Evolutionary conservation across 1,140 invertebrate genomes (phyloP).

Genomic region (Aethina tumida): DNA sequence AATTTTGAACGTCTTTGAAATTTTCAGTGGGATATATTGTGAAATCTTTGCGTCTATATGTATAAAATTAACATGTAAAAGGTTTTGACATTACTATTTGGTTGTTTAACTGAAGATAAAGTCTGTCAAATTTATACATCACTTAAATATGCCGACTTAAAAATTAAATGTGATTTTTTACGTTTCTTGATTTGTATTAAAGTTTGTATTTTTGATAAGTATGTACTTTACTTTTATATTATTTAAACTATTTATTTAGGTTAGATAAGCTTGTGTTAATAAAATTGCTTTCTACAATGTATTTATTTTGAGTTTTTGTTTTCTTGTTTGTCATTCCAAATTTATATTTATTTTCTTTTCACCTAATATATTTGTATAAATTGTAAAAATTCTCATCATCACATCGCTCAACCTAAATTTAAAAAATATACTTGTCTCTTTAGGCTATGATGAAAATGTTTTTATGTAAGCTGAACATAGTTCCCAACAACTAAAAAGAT

Average conservation of each 20-base stretch:
- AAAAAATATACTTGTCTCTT: conserved; percentile 13
- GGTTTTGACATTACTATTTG: no score
- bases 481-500: conserved; percentile 26
- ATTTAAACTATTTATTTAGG: conserved; percentile 19
- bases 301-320: conserved; percentile 11
- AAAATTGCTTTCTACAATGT: conserved; percentile 10
- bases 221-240: conserved; percentile 10
- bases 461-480: conserved; percentile 29
- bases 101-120: no score
- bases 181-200: conserved; percentile 11
- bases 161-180: conserved; percentile 14
- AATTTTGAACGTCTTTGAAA: no score
- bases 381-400: conserved; percentile 18
- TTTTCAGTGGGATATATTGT: no score
- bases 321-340: conserved; percentile 6
- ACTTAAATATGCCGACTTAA: conserved; percentile 14
- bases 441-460: conserved; percentile 18
- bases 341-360: conserved; percentile 3
- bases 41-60: no score
- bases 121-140: conserved; percentile 12
- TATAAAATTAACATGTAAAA: no score
- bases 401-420: conserved; percentile 23
- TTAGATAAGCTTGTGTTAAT: conserved; percentile 11
- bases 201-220: conserved; percentile 20
- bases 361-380: conserved; percentile 12